A percentile compares a stretch with the other conserved stretches of the same genome.
Evolutionary conservation across 2,888 invertebrate species (phyloP).

Genomic region (Nomada flava): DNA sequence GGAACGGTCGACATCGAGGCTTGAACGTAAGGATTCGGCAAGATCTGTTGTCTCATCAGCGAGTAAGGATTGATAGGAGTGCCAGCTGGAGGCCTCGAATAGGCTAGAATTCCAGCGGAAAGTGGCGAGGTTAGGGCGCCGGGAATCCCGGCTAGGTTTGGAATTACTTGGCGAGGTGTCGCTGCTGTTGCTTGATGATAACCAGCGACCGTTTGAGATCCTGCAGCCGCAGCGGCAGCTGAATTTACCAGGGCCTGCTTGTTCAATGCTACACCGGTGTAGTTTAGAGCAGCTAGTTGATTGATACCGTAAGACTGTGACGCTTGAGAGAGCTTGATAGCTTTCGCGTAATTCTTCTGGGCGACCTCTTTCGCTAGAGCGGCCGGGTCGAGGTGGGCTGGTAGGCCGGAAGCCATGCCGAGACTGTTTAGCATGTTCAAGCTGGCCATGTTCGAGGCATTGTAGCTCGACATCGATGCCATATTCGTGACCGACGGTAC

Average conservation of each 20-base stretch:
- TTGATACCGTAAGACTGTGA: constrained; percentile 78
- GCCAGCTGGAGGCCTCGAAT: constrained; percentile 78
- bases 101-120: constrained; percentile 82
- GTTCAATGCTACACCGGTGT: constrained; percentile 90
- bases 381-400: constrained; percentile 85
- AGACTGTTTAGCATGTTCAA: constrained; percentile 77
- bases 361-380: constrained; percentile 92
- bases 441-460: constrained; percentile 75
- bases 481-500: constrained; percentile 71
- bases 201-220: constrained; percentile 76
- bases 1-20: constrained; percentile 76
- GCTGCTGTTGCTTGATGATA: constrained; percentile 61
- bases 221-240: constrained; percentile 70
- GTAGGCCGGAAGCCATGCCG: constrained; percentile 65
- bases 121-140: constrained; percentile 77
- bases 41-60: constrained; percentile 83
- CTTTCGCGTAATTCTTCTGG: constrained; percentile 93
- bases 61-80: constrained; percentile 85
- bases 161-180: constrained; percentile 69
- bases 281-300: constrained; percentile 87
- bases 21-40: constrained; percentile 78
- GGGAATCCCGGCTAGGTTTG: constrained; percentile 77
- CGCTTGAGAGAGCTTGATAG: constrained; percentile 87
- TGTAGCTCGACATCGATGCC: constrained; percentile 72
- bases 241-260: constrained; percentile 86